Base-by-base conservation (phyloP, 2,113 vertebrate species). In the Hippocampus abdominalis region DNA sequence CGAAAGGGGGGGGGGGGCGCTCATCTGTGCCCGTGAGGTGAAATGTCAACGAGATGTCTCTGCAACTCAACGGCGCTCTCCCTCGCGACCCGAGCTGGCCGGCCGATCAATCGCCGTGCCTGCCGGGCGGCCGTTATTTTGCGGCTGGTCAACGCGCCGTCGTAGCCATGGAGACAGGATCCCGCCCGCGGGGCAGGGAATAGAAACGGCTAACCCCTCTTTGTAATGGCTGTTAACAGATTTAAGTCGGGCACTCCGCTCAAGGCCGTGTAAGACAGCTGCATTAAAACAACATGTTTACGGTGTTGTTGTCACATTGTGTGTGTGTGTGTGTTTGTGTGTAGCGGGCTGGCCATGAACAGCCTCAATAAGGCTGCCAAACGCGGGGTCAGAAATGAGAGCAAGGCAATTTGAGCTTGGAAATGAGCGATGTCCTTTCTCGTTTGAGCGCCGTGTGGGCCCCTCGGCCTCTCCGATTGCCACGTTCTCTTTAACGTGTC, bases 321-420 rank as follows among this genome's bases (percentile, higher is more conserved):
- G 56, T 16, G 13, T 29, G 13, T 42, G 44, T 16, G 66, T 67
- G 49, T 56, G 48, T 69, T 72, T 62, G n/a, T 68, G 69, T 15
- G 73, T 70, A 66, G 29, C 32, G 1, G 77, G 67, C 27, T 32
- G 73, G 9, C 48, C 9, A 70, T 68, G 78, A 68, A 84, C 83
- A 73, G 81, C 80, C 64, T 64, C 64, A 80, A 70, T 77, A 78
- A 77, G 76, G 85, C 90, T 86, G 89, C 89, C 91, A 86, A 88
- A 84, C 84, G 82, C 74, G 57, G 84, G 92, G 92, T 93, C 92
- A 91, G 76, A 82, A 85, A 90, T 89, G 90, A 91, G 91, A 91
- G 89, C 84, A 86, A 91, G 88, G 92, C 91, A 93, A 93, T 93
- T 91, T 91, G 87, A 90, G 88, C 86, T 87, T 90, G 89, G 87